These are phyloP conservation scores for Mobula hypostoma DNA, from an alignment of 2,113 vertebrate genomes.

Conservation along the genomic window DNA sequence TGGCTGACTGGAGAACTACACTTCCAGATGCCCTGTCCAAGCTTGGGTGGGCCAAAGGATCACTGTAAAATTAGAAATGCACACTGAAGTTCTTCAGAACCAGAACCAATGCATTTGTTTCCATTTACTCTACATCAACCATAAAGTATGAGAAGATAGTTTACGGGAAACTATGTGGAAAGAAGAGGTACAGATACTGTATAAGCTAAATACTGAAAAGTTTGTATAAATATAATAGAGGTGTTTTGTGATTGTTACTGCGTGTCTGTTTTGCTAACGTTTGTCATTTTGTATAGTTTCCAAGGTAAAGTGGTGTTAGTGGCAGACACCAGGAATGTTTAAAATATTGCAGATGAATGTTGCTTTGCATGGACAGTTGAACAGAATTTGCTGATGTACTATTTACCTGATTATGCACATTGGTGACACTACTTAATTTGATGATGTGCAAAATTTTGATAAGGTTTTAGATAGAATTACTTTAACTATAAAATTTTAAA, in stretches of 20 bases:
- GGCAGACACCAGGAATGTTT: conserved; percentile 5
- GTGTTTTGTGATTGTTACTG: conserved; percentile 20
- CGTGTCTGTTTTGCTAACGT: conserved; percentile 7
- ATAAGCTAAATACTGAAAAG: not conserved
- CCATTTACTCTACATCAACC: not conserved
- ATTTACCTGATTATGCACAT: conserved; percentile 29
- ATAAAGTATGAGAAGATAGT: not conserved
- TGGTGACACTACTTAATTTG: not conserved
- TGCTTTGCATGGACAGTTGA: conserved; percentile 34
- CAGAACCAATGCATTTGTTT: not conserved
- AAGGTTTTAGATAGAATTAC: not conserved
- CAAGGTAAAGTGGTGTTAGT: conserved; percentile 7
- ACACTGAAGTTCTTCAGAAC: not conserved
- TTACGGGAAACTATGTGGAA: not conserved
- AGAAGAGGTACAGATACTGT: not conserved
- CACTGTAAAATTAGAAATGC: not conserved
- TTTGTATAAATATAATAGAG: conserved; percentile 21
- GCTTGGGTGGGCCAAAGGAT: not conserved
- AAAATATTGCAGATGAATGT: not conserved
- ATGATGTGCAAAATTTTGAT: not conserved
- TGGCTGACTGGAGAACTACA: not conserved
- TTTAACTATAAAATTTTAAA: not conserved
- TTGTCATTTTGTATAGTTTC: not conserved
- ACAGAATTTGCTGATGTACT: conserved; percentile 19
- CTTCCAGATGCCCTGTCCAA: not conserved